phyloP scores from a whole-genome alignment of 2,888 invertebrate genomes.

The Drosophila planitibia region DNA sequence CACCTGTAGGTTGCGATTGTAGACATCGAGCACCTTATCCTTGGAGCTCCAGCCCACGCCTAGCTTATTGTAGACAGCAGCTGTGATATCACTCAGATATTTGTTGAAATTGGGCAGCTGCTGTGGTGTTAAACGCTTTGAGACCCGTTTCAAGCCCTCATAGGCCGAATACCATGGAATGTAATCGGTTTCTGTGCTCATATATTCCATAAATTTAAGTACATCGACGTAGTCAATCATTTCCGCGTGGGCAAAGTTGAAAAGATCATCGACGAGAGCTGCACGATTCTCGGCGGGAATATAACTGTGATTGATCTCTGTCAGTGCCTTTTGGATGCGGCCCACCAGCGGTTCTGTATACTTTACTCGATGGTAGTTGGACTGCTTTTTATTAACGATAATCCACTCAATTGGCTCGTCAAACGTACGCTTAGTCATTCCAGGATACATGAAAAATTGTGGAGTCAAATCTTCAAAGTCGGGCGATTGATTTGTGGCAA shows the following conservation, averaged over 20 bases:
- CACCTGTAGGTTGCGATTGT: constrained; percentile 87
- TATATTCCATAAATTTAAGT: constrained; percentile 89
- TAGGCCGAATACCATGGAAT: constrained; percentile 91
- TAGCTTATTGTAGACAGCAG: constrained; percentile 85
- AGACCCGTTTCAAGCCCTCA: constrained; percentile 44
- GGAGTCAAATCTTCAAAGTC: constrained; percentile 73
- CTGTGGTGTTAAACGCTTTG: constrained; percentile 48
- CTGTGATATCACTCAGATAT: constrained; percentile 86
- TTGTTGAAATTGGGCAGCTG: constrained; percentile 56
- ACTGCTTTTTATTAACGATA: constrained; percentile 79
- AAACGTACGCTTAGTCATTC: not conserved
- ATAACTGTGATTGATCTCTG: constrained; percentile 48
- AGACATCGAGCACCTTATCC: constrained; percentile 87
- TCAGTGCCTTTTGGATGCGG: constrained; percentile 57
- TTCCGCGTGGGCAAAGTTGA: constrained; percentile 87
- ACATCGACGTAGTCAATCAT: constrained; percentile 42
- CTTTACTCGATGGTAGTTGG: constrained; percentile 87
- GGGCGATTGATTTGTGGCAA: constrained; percentile 56
- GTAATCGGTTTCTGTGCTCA: constrained; percentile 89
- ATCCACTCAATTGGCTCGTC: constrained; percentile 72
- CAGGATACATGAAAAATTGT: constrained; percentile 46
- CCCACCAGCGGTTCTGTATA: constrained; percentile 88
- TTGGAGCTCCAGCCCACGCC: constrained; percentile 82
- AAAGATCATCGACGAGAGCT: constrained; percentile 91
- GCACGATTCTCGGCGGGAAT: constrained; percentile 88